phyloP scores from a whole-genome alignment of 2,113 vertebrate genomes.

The Antigone vipio region DNA sequence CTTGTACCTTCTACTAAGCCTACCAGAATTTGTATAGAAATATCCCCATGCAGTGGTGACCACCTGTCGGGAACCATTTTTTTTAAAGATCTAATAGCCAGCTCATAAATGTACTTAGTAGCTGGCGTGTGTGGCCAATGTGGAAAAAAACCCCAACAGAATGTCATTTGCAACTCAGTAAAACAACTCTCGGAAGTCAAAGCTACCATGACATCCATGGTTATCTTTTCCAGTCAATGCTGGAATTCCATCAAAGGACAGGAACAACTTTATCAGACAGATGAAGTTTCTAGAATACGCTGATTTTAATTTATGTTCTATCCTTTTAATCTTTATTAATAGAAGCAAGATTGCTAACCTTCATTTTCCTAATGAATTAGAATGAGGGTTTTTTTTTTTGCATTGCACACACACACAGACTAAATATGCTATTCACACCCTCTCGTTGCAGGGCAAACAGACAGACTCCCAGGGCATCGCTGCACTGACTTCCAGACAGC shows the following conservation, averaged over 20 bases:
- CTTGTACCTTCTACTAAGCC: neutral
- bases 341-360: neutral
- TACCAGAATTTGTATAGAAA: neutral
- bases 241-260: neutral
- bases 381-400: neutral
- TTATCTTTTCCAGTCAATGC: neutral
- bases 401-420: neutral
- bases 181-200: neutral
- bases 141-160: neutral
- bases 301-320: neutral
- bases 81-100: neutral
- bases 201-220: neutral
- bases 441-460: slow-evolving; percentile 5
- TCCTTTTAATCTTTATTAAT: neutral
- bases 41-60: neutral
- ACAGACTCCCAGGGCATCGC: neutral
- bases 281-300: neutral
- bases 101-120: neutral
- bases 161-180: neutral
- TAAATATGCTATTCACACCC: neutral
- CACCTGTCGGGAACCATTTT: neutral
- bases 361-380: neutral
- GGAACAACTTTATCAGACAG: neutral
- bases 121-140: rapidly evolving
- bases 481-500: slow-evolving; percentile 76